Evolutionary conservation across 2,797 vertebrate genomes (phyloP).

Genomic region (Hippopotamyrus pictus): DNA sequence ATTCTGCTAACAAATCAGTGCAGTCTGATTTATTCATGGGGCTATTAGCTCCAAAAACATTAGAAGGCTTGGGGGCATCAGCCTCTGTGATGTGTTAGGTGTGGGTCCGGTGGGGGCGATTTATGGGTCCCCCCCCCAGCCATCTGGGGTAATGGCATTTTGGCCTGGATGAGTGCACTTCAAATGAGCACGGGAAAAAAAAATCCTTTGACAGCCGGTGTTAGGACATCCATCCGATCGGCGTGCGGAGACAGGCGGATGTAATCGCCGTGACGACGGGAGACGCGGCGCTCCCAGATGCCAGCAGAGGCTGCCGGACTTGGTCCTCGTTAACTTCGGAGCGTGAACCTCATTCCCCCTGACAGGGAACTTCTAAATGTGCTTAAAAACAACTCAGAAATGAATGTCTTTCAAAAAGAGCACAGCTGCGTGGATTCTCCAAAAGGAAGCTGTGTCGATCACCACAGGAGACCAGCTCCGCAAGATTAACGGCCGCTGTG

Average conservation of each 20-base stretch:
- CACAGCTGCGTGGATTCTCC: not conserved
- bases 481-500: not conserved
- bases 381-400: not conserved
- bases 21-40: not conserved
- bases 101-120: not conserved
- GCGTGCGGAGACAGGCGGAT: not conserved
- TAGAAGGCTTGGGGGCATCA: not conserved
- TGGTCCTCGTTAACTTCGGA: not conserved
- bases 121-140: not conserved
- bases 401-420: not conserved
- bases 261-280: not conserved
- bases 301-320: not conserved
- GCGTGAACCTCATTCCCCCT: not conserved
- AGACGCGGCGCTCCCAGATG: not conserved
- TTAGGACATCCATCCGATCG: not conserved
- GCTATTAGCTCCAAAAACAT: not conserved
- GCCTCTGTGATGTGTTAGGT: not conserved
- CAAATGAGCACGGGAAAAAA: not conserved
- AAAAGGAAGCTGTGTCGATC: not conserved
- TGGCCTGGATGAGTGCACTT: not conserved
- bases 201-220: not conserved
- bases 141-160: not conserved
- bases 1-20: constrained; percentile 1
- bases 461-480: not conserved
- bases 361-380: not conserved